Base-by-base conservation (phyloP, 2,113 vertebrate species). In the Synodontis membranacea region DNA sequence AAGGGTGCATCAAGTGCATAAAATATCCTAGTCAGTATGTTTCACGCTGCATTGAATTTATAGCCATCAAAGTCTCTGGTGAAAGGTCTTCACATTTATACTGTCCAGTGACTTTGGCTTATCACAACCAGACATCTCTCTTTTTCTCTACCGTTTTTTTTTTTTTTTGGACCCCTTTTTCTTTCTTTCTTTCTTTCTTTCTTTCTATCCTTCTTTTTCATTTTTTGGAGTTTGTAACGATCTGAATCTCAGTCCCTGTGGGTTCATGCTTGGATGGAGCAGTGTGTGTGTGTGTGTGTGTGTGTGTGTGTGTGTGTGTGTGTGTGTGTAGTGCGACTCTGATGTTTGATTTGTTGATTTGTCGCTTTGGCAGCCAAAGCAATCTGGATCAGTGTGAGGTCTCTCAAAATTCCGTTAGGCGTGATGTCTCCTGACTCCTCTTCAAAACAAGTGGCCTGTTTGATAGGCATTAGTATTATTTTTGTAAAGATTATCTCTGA, bases 321-420 rank as follows among this genome's bases (percentile, higher is more conserved):
- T 46, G 46, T 50, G 46, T 84, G 50, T 84, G 42, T 78, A 23
- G 42, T 44, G 72, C 84, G 88, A 89, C 88, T 92, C 76, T 91
- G 86, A 70, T 83, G 81, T 86, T 88, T 79, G 84, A 79, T 86
- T 82, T 39, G 84, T 28, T 88, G 50, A 84, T 85, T 80, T 46
- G 75, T 48, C 80, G 28, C n/a, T 75, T 76, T 83, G 80, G 58
- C 80, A 86, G 60, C 50, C 48, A 42, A 62, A 78, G 66, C 34
- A 54, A 58, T 87, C 42, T 31, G 68, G 21, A 56, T 64, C 58
- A 50, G 56, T 37, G 37, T 83, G 84, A 68, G 34, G 79, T 56
- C 84, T 62, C 74, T 70, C 21, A 54, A 34, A 58, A 80, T 70
- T 56, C 28, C 21, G 25, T 54, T 50, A 28, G 28, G 75, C 9